These are phyloP conservation scores for Caenorhabditis sp. DNA, from an alignment of 2,888 invertebrate species.

Conservation along the genomic window DNA sequence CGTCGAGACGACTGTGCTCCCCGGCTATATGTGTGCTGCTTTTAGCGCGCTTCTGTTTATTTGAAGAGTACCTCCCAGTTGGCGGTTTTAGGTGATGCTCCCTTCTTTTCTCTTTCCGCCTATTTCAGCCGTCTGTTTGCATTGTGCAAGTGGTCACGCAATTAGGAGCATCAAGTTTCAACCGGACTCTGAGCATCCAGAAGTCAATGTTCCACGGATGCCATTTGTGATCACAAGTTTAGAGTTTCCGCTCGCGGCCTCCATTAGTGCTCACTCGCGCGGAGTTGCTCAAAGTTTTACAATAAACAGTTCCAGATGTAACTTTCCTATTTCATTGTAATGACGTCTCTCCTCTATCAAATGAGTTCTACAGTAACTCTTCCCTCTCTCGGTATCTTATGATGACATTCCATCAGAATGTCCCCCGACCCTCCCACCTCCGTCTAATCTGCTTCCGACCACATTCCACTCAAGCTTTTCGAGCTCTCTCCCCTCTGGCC, in stretches of 20 bases:
- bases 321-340: too few relatives aligned
- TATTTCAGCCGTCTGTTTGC: slow-evolving; percentile 29
- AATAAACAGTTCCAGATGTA: too few relatives aligned
- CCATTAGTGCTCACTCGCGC: too few relatives aligned
- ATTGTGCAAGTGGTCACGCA: slow-evolving; percentile 51
- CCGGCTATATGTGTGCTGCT: slow-evolving; percentile 45
- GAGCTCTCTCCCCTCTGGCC: not conserved
- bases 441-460: slow-evolving; percentile 53
- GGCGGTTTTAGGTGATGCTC: slow-evolving; percentile 49
- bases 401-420: too few relatives aligned
- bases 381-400: too few relatives aligned
- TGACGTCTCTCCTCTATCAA: too few relatives aligned
- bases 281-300: too few relatives aligned
- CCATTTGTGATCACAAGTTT: slow-evolving; percentile 4
- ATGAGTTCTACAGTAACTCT: too few relatives aligned
- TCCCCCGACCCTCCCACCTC: too few relatives aligned
- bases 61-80: slow-evolving; percentile 55
- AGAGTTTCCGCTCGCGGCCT: too few relatives aligned
- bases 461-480: slow-evolving; percentile 51
- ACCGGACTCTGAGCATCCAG: slow-evolving; percentile 23
- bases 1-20: slow-evolving; percentile 21
- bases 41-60: slow-evolving; percentile 54
- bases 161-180: slow-evolving; percentile 52
- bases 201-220: slow-evolving; percentile 21
- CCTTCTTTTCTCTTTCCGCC: slow-evolving; percentile 2